Evolutionary conservation across 2,113 vertebrate genomes (phyloP).

Genomic region (Percina caprodes): DNA sequence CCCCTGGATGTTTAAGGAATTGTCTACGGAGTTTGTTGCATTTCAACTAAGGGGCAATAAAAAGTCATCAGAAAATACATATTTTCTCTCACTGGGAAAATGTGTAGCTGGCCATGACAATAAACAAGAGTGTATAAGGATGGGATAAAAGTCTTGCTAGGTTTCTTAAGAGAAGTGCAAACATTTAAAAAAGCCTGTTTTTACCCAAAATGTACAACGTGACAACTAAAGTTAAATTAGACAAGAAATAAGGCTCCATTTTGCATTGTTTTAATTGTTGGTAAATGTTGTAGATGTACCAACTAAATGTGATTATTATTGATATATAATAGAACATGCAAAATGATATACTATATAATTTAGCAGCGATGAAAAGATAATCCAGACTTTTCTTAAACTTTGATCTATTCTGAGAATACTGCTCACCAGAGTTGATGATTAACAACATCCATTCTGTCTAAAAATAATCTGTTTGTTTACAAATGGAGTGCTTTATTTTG

Average conservation of each 20-base stretch:
- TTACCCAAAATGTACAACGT: background rate
- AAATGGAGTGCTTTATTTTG: background rate
- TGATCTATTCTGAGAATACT: background rate
- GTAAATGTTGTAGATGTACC: background rate
- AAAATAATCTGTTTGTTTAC: slow-evolving; percentile 9
- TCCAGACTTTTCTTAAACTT: background rate
- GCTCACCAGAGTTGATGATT: background rate
- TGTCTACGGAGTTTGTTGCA: background rate
- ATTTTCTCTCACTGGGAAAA: background rate
- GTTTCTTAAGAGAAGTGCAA: background rate
- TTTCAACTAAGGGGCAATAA: background rate
- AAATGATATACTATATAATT: background rate
- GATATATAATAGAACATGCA: background rate
- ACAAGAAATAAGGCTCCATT: background rate
- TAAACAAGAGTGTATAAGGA: background rate
- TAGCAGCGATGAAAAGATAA: background rate
- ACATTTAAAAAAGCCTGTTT: background rate
- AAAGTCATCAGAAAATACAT: background rate
- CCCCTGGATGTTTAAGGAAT: background rate
- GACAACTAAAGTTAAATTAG: background rate
- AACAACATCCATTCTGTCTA: background rate
- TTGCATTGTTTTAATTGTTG: background rate
- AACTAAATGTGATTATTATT: background rate
- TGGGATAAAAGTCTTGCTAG: background rate
- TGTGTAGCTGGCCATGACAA: background rate